Conservation (phyloP, 2,797 vertebrate species). For the Antrozous pallidus region DNA sequence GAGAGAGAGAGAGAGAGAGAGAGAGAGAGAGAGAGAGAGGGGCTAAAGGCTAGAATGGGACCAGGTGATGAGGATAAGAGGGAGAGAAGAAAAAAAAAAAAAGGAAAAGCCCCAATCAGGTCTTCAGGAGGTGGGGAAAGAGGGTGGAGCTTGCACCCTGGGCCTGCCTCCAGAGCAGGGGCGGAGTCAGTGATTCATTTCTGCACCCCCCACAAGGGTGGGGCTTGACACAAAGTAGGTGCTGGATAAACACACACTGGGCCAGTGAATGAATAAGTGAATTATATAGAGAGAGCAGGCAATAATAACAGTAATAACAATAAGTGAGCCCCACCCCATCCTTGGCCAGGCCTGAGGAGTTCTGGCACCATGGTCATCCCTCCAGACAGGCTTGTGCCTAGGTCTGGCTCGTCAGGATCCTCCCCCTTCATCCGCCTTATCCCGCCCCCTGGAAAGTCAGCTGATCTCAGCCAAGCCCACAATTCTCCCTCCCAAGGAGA, state of each 20-base stretch:
- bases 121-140: neutral
- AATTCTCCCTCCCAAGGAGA: neutral
- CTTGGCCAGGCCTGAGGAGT: neutral
- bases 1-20: too few relatives aligned
- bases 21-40: too few relatives aligned
- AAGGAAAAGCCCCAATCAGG: slow-evolving; percentile 37
- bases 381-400: neutral
- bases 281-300: neutral
- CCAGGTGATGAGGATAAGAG: neutral
- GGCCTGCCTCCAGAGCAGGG: neutral
- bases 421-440: neutral
- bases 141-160: neutral
- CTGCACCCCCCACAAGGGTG: neutral
- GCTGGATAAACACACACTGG: neutral
- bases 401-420: neutral
- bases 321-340: neutral
- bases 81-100: neutral
- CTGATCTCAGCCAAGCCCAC: neutral
- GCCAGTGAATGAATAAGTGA: slow-evolving; percentile 18
- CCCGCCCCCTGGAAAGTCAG: neutral
- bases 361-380: neutral
- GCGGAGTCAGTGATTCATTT: neutral
- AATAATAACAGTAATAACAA: neutral
- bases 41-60: neutral
- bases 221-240: slow-evolving; percentile 39